Conservation (phyloP, 2,797 vertebrate species). For the Chanos chanos region DNA sequence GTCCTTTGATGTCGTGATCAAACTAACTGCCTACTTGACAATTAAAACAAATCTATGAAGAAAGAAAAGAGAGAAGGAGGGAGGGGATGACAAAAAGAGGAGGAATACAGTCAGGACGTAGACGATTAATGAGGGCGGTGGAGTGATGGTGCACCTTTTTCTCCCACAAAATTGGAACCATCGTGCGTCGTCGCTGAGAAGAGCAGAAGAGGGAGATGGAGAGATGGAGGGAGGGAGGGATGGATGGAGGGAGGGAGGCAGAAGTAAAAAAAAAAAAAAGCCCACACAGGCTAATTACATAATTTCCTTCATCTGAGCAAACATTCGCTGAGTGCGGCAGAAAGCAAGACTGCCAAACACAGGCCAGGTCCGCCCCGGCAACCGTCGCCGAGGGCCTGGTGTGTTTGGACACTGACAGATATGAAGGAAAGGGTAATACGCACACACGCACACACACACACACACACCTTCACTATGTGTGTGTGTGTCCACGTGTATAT, state of each 20-base stretch:
- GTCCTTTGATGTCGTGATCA: constrained; percentile 65
- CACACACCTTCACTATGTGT: no score
- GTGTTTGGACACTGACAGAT: constrained; percentile 13
- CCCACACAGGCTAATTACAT: constrained; percentile 87
- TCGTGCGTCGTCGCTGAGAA: constrained; percentile 71
- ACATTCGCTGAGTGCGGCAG: constrained; percentile 78
- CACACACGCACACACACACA: no score
- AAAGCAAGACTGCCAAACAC: constrained; percentile 71
- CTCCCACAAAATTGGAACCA: constrained; percentile 84
- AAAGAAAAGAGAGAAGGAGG: neutral
- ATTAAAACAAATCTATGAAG: constrained; percentile 2
- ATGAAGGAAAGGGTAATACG: constrained; percentile 34
- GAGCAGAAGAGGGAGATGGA: constrained; percentile 32
- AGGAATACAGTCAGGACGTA: constrained; percentile 32
- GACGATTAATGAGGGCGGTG: constrained; percentile 78
- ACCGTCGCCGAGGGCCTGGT: constrained; percentile 29
- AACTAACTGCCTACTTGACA: constrained; percentile 3
- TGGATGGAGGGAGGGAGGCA: constrained; percentile 31
- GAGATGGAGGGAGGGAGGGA: constrained; percentile 25
- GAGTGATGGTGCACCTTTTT: constrained; percentile 70
- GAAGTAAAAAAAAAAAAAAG: constrained; percentile 71
- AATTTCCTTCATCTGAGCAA: constrained; percentile 96
- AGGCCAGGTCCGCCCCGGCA: constrained; percentile 53
- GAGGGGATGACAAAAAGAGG: neutral
- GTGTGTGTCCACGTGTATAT: no score